These are phyloP conservation scores for Bombus vancouverensis DNA, from an alignment of 1,140 invertebrate species.

Conservation along the genomic window DNA sequence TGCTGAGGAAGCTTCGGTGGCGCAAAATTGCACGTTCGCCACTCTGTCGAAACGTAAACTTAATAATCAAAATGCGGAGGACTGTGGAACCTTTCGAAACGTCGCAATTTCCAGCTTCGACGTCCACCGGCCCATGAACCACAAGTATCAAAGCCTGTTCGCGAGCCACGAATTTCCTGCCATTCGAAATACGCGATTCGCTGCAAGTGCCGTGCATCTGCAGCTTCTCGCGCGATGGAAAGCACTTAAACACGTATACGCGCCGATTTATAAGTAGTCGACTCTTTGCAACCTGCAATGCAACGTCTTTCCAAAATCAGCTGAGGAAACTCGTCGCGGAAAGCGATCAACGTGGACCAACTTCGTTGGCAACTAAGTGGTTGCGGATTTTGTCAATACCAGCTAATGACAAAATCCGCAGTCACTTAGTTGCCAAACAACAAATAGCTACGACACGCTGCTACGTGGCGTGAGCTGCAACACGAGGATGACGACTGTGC, in stretches of 20 bases:
- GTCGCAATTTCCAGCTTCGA: neutral
- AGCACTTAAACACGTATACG: neutral
- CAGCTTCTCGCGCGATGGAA: no score
- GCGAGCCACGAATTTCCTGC: neutral
- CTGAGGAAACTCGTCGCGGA: neutral
- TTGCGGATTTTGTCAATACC: no score
- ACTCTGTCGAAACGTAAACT: neutral
- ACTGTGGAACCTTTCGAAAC: neutral
- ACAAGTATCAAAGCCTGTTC: neutral
- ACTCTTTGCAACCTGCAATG: neutral
- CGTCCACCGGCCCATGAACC: slow-evolving; percentile 6
- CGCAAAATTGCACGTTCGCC: neutral
- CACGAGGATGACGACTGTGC: neutral
- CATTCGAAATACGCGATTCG: neutral
- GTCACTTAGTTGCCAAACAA: no score
- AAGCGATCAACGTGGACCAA: neutral
- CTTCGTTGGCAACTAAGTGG: no score
- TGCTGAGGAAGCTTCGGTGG: accelerated
- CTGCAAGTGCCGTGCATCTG: neutral
- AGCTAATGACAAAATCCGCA: no score
- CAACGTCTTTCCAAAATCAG: neutral
- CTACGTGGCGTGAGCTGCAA: no score
- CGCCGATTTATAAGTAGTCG: neutral
- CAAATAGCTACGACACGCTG: no score
- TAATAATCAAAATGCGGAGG: neutral